Evolutionary conservation across 92 coral and sea anemone species (phyloP), one percentile per base, ranked within the genome.

Genomic region (Parazoanthus atlanticus): DNA sequence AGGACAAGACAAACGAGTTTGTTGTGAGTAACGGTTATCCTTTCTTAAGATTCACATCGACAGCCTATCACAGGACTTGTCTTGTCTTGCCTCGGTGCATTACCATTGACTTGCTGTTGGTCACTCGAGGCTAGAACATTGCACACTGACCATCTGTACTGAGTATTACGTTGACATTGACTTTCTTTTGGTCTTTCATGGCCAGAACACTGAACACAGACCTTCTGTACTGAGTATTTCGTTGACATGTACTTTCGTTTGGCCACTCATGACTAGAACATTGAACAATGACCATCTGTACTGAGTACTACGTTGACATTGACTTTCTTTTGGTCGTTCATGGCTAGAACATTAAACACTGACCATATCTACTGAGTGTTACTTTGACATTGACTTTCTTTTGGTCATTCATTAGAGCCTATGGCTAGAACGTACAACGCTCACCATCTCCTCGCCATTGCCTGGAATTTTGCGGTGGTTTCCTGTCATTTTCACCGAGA

Each of bases 401-500:
- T 19, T 32, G 32, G 74, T 86, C 67, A 23, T 46, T 36, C 82
- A 30, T 46, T 86, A 97, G 99, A 96, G 92, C 91, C 79, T 97
- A 74, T 97, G 99, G 99, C 81, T 94, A 29, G 99, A 97, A 43
- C 92, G 98, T 5, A 97, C 98, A 26, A 95, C 98, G 31, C 88
- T 95, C 29, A 89, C 89, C 31, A 93, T 91, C 78, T 92, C 92
- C 79, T 52, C 94, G 13, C 89, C 95, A 8, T 86, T 97, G n/a
- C 99, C 99, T 23, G 99, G 99, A 74, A 93, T 97, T 29, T 91
- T 95, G 40, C 91, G 94, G 71, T 95, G 97, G 98, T 95, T 94
- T 92, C 98, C 94, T 81, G 95, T 97, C 43, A 89, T 92, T 31
- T 88, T 93, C 6, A 92, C 98, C 6, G 88, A 97, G 49, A 96